Base-by-base conservation (phyloP, 2,113 vertebrate genomes). In the Bolborhynchus lineola region DNA sequence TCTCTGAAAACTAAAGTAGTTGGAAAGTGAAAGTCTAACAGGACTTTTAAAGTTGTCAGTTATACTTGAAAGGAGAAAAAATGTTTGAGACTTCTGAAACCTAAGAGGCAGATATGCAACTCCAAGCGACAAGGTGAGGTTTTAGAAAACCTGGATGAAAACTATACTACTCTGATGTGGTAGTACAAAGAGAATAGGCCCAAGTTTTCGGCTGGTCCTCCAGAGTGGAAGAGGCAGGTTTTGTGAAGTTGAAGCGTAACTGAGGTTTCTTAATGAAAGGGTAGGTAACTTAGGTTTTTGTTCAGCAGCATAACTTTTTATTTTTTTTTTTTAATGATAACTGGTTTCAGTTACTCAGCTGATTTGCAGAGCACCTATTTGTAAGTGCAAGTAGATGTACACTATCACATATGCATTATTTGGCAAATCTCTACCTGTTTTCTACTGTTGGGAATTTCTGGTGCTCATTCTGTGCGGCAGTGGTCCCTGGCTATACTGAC, bases 391-490 rank as follows among this genome's bases (percentile, higher is more conserved):
- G 37, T 29, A 9, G 44, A 28, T 53, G 67, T 7, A 4, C 11
- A 1, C 14, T 41, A 0, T 14, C 28, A 20, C 49, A 24, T 18
- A 1, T 1, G 1, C 7, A 0, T 77, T 28, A 33, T 29, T 78
- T 35, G 59, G 31, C 23, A 29, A 6, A 41, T 11, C 63, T 49
- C 23, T 63, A 8, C 42, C 57, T 19, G 0, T 46, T 47, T 57
- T 25, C 18, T 37, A 1, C 50, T 16, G 3, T 17, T 42, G 25
- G 37, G 84, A 28, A 19, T 46, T 24, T 33, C 50, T 69, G 16
- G 60, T 25, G 41, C 53, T 59, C 2, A 1, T 3, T 39, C 25
- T 24, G 29, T 13, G 35, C 1, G 7, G 52, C 64, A 53, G 31
- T 7, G 1, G 10, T 44, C 19, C 47, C 16, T 42, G 13, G 46